Evolutionary conservation across 2,888 invertebrate species (phyloP).

Genomic region (Trileptium ribeirensis): DNA sequence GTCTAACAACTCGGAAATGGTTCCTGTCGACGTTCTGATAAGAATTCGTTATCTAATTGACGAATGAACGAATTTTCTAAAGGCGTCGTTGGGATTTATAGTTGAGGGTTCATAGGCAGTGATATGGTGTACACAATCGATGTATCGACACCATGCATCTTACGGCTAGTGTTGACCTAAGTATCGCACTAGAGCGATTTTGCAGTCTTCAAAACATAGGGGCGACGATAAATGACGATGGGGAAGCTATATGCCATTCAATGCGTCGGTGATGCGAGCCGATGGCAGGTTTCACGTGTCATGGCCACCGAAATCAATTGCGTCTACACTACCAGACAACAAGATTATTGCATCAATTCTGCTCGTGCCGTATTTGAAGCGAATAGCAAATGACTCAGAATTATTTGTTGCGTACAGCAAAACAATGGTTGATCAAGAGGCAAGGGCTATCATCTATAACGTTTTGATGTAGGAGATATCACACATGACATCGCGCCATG

Average conservation of each 20-base stretch:
- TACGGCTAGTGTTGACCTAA: not conserved
- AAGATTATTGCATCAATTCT: not conserved
- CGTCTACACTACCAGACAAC: not conserved
- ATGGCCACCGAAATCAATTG: not conserved
- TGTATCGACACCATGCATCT: not conserved
- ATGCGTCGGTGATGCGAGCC: not conserved
- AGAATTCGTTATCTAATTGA: no score
- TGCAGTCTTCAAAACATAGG: not conserved
- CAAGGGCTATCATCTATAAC: conserved; percentile 23
- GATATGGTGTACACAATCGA: no score
- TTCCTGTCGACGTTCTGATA: not conserved
- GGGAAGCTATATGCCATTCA: not conserved
- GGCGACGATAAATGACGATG: not conserved
- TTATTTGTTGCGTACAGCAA: conserved; percentile 19
- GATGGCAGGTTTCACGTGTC: not conserved
- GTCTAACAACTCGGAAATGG: not conserved
- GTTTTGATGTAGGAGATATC: not conserved
- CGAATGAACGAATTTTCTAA: no score
- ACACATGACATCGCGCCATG: conserved; percentile 33
- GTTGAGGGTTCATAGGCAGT: no score
- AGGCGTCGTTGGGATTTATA: no score
- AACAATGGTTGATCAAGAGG: conserved; percentile 19
- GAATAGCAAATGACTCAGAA: not conserved
- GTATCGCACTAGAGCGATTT: not conserved
- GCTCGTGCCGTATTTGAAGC: not conserved